phyloP scores from a whole-genome alignment of 2,113 vertebrate genomes.

The Salminus brasiliensis region DNA sequence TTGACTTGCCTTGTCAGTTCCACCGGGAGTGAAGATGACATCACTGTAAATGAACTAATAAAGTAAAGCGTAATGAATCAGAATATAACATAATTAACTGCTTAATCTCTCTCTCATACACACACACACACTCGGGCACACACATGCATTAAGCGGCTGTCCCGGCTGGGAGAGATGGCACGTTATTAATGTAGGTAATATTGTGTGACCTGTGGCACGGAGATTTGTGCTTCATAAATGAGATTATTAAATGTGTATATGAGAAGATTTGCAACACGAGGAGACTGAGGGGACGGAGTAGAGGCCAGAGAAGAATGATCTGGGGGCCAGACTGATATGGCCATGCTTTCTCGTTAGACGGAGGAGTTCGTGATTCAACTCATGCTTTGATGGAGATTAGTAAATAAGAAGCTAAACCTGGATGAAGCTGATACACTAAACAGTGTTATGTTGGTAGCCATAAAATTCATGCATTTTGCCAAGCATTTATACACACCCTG shows the following conservation, averaged over 20 bases:
- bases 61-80: neutral
- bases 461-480: no score
- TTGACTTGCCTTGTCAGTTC: neutral
- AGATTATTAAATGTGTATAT: conserved; percentile 22
- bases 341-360: neutral
- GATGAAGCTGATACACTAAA: neutral
- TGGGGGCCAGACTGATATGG: neutral
- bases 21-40: neutral
- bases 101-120: neutral
- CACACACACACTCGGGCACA: neutral
- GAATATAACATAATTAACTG: conserved; percentile 29
- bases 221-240: conserved; percentile 1
- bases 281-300: neutral
- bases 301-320: neutral
- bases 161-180: neutral
- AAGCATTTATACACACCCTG: no score
- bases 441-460: no score
- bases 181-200: conserved; percentile 21
- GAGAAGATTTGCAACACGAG: neutral
- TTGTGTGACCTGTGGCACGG: neutral
- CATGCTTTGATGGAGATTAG: neutral
- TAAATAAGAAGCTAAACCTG: neutral
- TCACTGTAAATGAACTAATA: conserved; percentile 16
- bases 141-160: conserved; percentile 1
- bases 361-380: neutral